Evolutionary conservation across 2,797 vertebrate genomes (phyloP), one percentile per base, ranked within the genome.

Genomic region (Acanthis flammea): DNA sequence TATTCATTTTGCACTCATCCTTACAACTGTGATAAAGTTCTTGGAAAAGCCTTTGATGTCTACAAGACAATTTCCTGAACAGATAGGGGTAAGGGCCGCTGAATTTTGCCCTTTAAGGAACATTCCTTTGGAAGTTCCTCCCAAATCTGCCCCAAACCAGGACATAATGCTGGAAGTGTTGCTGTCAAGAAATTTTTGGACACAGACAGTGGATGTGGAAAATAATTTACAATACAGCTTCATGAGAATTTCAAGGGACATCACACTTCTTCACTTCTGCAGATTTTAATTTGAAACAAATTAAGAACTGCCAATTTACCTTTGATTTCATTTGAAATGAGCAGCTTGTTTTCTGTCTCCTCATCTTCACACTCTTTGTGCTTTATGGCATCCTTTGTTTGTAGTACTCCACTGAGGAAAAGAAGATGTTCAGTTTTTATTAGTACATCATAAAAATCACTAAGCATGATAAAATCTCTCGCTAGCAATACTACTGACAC

Each of bases 261-360:
- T 35, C 51, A 78, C 22, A 19, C 23, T 51, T 30, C 27, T 53
- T 91, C n/a, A 61, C 14, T 62, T 94, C 25, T 89, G 41, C 30
- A 73, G 35, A 63, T 74, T 55, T 80, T 67, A 74, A 45, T 47
- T 67, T 1, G 10, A 88, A 84, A 90, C 22, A 80, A 78, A 83
- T 13, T 1, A 91, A 78, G 31, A 41, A 77, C 16, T 86, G 35
- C 9, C 39, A 75, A 78, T 66, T 70, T 98, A 98, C 98, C 98
- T 98, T 97, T 98, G 90, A 97, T 91, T 97, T 98, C 98, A 25
- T 93, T 97, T 82, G 98, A 91, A 45, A 96, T 90, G 22, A 97
- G 96, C 80, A 96, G 93, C 82, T 98, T 98, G 44, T 93, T 98
- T 96, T 98, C 98, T 68, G 88, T 92, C 73, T 96, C 98, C 67